Evolutionary conservation across 2,113 vertebrate genomes (phyloP).

Genomic region (Tautogolabrus adspersus): DNA sequence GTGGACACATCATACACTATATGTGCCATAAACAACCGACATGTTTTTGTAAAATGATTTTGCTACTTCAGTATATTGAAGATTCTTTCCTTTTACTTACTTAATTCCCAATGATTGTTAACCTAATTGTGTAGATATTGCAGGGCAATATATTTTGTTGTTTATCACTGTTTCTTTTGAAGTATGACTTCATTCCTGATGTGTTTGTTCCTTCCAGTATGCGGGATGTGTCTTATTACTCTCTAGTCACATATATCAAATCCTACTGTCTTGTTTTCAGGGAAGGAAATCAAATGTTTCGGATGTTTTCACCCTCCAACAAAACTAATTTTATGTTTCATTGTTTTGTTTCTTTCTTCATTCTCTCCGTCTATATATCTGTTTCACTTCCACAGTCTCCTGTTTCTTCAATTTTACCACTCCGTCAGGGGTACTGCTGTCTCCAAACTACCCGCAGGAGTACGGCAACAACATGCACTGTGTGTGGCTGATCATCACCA

Average conservation of each 20-base stretch:
- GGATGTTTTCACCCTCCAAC: conserved; percentile 7
- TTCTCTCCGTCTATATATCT: conserved; percentile 5
- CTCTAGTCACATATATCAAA: conserved; percentile 1
- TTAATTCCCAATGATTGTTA: too few relatives aligned
- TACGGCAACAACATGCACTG: conserved; percentile 98
- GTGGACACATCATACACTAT: too few relatives aligned
- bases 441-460: conserved; percentile 97
- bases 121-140: too few relatives aligned
- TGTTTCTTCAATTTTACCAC: conserved; percentile 99
- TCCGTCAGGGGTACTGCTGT: conserved; percentile 93
- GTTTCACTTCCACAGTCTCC: conserved; percentile 83
- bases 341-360: conserved; percentile 16
- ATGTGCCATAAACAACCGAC: too few relatives aligned
- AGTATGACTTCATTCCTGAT: too few relatives aligned
- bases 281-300: conserved; percentile 21
- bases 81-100: too few relatives aligned
- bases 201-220: too few relatives aligned
- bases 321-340: conserved; percentile 20
- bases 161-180: too few relatives aligned
- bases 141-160: not conserved
- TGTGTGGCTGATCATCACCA: conserved; percentile 97
- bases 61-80: too few relatives aligned
- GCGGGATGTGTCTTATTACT: too few relatives aligned
- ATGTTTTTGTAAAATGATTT: too few relatives aligned
- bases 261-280: conserved; percentile 17